Conservation (phyloP, 2,888 invertebrate genomes). For the Vannuccia rotundouncinata region DNA sequence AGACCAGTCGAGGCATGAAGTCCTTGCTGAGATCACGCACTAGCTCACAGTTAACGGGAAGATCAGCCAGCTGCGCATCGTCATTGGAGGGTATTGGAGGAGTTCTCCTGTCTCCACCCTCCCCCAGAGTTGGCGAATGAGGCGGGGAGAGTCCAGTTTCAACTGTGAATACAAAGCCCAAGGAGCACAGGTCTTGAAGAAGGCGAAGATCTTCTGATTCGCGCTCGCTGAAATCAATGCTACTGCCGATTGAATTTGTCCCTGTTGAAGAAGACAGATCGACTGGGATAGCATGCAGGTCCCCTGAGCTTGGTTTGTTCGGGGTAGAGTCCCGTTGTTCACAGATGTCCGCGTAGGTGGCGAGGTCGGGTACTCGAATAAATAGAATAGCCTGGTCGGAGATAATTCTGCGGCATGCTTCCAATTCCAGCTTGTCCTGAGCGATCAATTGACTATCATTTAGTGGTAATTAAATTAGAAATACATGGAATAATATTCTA, state of each 20-base stretch:
- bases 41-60: too few relatives aligned
- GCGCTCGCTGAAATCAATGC: not conserved
- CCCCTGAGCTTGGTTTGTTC: not conserved
- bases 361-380: slow-evolving; percentile 59
- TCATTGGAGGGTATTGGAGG: too few relatives aligned
- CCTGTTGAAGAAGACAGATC: not conserved
- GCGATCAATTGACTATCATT: not conserved
- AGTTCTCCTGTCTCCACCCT: too few relatives aligned
- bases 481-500: too few relatives aligned
- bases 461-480: not conserved
- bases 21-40: too few relatives aligned
- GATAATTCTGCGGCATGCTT: slow-evolving; percentile 61
- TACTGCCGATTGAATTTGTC: not conserved
- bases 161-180: slow-evolving; percentile 44
- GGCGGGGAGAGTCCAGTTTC: too few relatives aligned
- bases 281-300: not conserved
- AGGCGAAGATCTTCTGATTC: too few relatives aligned
- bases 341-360: slow-evolving; percentile 45
- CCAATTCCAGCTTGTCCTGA: slow-evolving; percentile 61
- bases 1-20: too few relatives aligned
- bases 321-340: slow-evolving; percentile 29
- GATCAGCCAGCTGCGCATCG: too few relatives aligned
- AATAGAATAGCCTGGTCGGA: slow-evolving; percentile 63
- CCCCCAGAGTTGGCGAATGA: too few relatives aligned
- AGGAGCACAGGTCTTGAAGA: slow-evolving; percentile 45